A percentile compares a stretch with the other conserved stretches of the same genome.
phyloP scores from a whole-genome alignment of 2,113 vertebrate genomes.

The Aix galericulata region DNA sequence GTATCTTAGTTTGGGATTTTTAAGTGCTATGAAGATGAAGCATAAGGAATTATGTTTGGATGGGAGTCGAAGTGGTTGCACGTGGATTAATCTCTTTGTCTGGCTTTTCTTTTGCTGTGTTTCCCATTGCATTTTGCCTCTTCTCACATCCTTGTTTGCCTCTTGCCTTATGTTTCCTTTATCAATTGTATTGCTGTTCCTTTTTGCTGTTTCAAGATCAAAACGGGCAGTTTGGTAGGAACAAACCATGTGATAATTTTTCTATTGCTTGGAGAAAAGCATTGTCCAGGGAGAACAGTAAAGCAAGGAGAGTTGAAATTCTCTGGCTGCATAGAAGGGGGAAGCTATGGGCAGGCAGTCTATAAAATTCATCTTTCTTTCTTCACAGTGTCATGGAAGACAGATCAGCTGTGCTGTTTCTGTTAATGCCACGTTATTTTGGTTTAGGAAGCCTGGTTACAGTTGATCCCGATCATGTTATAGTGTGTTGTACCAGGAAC shows the following conservation, averaged over 20 bases:
- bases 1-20: not conserved
- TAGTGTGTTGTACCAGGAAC: not conserved
- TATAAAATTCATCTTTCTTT: not conserved
- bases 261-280: not conserved
- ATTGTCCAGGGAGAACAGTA: not conserved
- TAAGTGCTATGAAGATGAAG: not conserved
- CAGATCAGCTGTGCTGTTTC: not conserved
- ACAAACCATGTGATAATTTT: not conserved
- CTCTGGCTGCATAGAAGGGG: not conserved
- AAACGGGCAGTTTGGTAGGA: not conserved
- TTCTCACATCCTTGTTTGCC: not conserved
- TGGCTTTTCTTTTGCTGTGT: not conserved
- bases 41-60: not conserved
- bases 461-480: not conserved
- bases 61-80: not conserved
- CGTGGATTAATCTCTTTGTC: not conserved
- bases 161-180: slow-evolving; percentile 2
- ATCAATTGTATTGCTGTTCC: not conserved
- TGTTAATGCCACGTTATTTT: not conserved
- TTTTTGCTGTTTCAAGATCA: not conserved
- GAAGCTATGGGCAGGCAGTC: not conserved
- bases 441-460: not conserved
- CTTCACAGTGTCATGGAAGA: not conserved
- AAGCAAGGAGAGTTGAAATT: not conserved
- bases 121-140: not conserved